Base-by-base conservation (phyloP, 2,113 vertebrate species). In the Mohoua ochrocephala region DNA sequence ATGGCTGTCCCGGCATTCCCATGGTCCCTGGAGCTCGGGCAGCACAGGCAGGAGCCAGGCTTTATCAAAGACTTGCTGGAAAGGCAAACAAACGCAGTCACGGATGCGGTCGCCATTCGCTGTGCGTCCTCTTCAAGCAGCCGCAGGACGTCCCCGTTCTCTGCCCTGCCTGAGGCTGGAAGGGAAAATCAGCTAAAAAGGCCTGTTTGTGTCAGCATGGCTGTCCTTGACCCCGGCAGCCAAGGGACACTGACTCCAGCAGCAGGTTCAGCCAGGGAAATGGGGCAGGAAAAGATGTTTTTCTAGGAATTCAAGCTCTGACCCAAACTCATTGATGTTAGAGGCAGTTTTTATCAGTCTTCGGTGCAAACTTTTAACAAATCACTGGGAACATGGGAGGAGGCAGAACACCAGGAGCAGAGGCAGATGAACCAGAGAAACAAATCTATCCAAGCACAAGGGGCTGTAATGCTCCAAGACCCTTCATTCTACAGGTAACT, bases 21-120 rank as follows among this genome's bases (percentile, higher is more conserved):
- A 71, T 89, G 83, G 89, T 88, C 93, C 93, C 90, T 57, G 78
- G 79, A 92, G 87, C 35, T 85, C 41, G 42, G 71, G 74, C 85
- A 94, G 59, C 23, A 1, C 64, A 84, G 50, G 52, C 89, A 94
- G 87, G 74, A 92, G 77, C 18, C 3, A 11, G 61, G 45, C 11
- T 96, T 78, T 95, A 87, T 84, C 89, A 94, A 95, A 96, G 91
- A 18, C 89, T 91, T 42, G 75, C 52, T 95, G 77, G 82, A 93
- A 95, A 95, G 70, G 42, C 80, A 96, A 96, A 97, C 73, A 97
- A 97, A 94, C 94, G 63, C 45, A 84, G 87, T 45, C 73, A 84
- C 2, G 0, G 94, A 78, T 65, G 76, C 1, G 3, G 73, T 63
- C 60, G 37, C 85, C 61, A 7, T 82, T 91, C 42, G 22, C 91